Conservation (phyloP, 2,113 vertebrate genomes). For the Scytalopus superciliaris region DNA sequence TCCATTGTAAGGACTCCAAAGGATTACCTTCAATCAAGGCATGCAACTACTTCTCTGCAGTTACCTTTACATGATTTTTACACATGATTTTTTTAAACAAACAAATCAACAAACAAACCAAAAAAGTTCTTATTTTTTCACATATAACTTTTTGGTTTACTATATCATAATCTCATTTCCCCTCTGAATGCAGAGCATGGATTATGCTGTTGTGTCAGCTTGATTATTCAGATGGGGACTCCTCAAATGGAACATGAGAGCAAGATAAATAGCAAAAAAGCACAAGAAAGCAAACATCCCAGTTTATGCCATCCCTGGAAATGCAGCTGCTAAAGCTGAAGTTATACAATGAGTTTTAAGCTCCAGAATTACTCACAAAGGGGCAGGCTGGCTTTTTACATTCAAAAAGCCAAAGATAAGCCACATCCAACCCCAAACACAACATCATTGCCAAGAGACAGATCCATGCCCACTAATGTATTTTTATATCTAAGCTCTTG, state of each 20-base stretch:
- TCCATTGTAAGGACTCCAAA: neutral
- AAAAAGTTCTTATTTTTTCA: neutral
- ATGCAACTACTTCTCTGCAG: neutral
- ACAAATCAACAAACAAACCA: neutral
- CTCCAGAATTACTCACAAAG: neutral
- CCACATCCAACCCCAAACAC: neutral
- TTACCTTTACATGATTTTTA: neutral
- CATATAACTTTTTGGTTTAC: neutral
- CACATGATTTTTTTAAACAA: rapidly evolving
- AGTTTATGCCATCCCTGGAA: neutral
- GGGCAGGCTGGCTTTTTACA: neutral
- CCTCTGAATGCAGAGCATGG: neutral
- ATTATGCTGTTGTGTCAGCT: neutral
- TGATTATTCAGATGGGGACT: neutral
- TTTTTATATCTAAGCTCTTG: neutral
- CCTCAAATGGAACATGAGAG: neutral
- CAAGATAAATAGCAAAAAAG: neutral
- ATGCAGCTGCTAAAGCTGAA: neutral
- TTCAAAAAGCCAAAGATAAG: neutral
- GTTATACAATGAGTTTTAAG: neutral
- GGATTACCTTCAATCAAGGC: neutral
- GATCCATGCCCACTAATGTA: neutral
- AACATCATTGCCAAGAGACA: neutral
- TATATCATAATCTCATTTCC: neutral
- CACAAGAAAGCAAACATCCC: neutral